Conservation (phyloP, 1,140 invertebrate genomes). For the Calliopsis andreniformis region DNA sequence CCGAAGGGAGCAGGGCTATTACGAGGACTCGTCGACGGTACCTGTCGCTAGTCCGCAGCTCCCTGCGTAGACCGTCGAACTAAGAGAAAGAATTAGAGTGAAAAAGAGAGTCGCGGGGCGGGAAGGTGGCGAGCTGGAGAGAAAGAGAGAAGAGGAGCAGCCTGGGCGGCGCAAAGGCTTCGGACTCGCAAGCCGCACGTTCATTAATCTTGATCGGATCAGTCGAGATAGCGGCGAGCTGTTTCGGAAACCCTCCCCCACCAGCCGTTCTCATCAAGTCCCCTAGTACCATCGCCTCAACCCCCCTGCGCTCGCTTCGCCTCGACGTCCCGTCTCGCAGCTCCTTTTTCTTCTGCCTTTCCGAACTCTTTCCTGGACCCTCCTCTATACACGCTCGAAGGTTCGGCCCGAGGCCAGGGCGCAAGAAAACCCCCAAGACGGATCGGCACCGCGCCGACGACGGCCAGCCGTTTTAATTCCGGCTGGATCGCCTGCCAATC, state of each 20-base stretch:
- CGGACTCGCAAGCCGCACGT: constrained; percentile 76
- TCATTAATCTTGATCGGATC: constrained; percentile 81
- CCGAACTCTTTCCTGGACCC: constrained; percentile 68
- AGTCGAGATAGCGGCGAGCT: constrained; percentile 80
- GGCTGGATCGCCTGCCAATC: constrained; percentile 75
- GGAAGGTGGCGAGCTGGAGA: constrained; percentile 23
- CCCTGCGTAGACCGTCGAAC: constrained; percentile 61
- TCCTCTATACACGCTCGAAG: constrained; percentile 51
- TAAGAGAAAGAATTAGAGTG: constrained; percentile 30
- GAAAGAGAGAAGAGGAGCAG: constrained; percentile 56
- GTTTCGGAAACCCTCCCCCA: constrained; percentile 78
- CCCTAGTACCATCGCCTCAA: constrained; percentile 66
- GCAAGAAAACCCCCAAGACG: constrained; percentile 71
- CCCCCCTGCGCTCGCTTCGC: constrained; percentile 54
- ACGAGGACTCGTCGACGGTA: constrained; percentile 72
- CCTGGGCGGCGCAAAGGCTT: constrained; percentile 75
- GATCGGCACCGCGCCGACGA: constrained; percentile 66
- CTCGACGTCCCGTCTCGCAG: constrained; percentile 38
- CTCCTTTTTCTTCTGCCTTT: constrained; percentile 70
- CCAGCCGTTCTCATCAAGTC: constrained; percentile 70
- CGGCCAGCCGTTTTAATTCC: constrained; percentile 65
- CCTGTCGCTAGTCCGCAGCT: constrained; percentile 75
- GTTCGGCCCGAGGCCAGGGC: constrained; percentile 62
- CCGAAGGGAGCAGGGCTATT: too few species aligned
- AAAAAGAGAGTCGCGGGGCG: constrained; percentile 3